phyloP scores from a whole-genome alignment of 2,113 vertebrate genomes.

The Capricornis sumatraensis region DNA sequence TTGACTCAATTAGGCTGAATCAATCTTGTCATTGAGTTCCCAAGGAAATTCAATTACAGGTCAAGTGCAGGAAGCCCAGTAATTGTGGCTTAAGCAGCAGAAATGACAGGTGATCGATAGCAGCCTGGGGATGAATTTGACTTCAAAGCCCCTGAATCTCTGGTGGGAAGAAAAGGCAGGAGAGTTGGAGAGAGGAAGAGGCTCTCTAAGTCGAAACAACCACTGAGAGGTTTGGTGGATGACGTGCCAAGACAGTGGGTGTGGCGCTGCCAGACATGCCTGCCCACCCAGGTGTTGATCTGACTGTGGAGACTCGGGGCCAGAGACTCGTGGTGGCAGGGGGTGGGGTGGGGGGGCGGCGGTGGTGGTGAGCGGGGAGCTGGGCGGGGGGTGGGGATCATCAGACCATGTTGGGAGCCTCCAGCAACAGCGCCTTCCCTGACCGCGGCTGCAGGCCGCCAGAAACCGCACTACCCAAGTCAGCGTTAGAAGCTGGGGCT shows the following conservation, averaged over 20 bases:
- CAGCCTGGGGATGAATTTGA: constrained; percentile 46
- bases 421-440: background rate
- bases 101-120: constrained; percentile 64
- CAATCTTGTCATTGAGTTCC: constrained; percentile 72
- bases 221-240: background rate
- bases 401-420: background rate
- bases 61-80: constrained; percentile 63
- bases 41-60: constrained; percentile 70
- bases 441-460: background rate
- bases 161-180: background rate
- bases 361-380: background rate
- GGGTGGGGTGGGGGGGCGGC: background rate
- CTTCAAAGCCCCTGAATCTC: constrained; percentile 34
- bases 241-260: background rate
- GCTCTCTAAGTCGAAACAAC: background rate
- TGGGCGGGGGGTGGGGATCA: background rate
- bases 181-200: background rate
- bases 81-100: constrained; percentile 61
- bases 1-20: constrained; percentile 71
- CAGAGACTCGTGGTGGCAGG: background rate
- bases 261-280: background rate
- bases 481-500: background rate
- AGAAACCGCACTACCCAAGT: background rate
- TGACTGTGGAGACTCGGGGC: background rate
- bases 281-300: background rate